Conservation (phyloP, 2,797 vertebrate species). For the Kryptopterus vitreolus region DNA sequence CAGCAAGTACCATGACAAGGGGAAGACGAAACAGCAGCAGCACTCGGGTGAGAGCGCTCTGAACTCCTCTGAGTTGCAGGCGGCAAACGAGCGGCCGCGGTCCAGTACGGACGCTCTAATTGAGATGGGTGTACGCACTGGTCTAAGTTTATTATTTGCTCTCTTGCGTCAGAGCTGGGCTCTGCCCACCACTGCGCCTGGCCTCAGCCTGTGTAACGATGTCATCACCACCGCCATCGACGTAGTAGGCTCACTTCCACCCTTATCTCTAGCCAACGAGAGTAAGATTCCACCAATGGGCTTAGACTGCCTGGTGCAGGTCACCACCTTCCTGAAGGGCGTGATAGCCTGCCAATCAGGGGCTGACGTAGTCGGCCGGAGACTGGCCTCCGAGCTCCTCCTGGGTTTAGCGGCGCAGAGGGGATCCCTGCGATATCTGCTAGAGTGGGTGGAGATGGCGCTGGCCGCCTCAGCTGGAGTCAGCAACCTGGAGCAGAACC, state of each 20-base stretch:
- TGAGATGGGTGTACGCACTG: conserved; percentile 97
- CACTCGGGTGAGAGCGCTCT: conserved; percentile 90
- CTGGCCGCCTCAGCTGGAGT: conserved; percentile 89
- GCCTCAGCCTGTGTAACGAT: conserved; percentile 92
- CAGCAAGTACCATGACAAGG: conserved; percentile 97
- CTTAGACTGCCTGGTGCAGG: conserved; percentile 94
- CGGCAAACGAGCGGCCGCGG: conserved; percentile 89
- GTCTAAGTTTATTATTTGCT: conserved; percentile 93
- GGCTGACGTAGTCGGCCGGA: conserved; percentile 88
- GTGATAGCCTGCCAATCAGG: conserved; percentile 96
- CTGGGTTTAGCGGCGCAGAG: conserved; percentile 92
- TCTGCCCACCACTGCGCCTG: conserved; percentile 83
- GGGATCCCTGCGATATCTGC: conserved; percentile 91
- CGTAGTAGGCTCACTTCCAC: conserved; percentile 92
- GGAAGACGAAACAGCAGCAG: conserved; percentile 95
- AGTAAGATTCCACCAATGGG: conserved; percentile 99
- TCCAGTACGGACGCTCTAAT: conserved; percentile 98
- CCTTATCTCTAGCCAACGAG: conserved; percentile 94
- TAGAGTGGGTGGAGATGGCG: conserved; percentile 99
- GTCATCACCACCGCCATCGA: conserved; percentile 97
- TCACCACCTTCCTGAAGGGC: conserved; percentile 93
- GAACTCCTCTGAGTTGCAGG: conserved; percentile 86
- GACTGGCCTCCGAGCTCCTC: conserved; percentile 91
- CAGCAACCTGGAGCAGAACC: conserved; percentile 84
- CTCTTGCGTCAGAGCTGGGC: conserved; percentile 97